A percentile compares a stretch with the other conserved stretches of the same genome.
phyloP scores from a whole-genome alignment of 2,113 vertebrate genomes.

The Rhinolophus sinicus region DNA sequence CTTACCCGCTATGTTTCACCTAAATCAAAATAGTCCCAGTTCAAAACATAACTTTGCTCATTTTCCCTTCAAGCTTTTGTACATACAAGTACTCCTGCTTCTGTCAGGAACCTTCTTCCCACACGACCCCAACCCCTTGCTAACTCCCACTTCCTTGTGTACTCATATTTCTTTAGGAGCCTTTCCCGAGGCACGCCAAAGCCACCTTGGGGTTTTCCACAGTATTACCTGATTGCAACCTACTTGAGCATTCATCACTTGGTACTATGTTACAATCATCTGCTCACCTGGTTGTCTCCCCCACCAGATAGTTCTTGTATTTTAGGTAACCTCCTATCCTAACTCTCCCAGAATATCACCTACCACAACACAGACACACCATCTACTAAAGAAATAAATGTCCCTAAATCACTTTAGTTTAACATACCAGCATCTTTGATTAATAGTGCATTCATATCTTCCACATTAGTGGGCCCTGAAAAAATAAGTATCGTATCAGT shows the following conservation, averaged over 20 bases:
- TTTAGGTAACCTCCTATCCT: neutral
- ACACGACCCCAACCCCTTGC: accelerated
- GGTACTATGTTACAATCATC: neutral
- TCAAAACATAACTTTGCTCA: neutral
- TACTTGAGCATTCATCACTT: neutral
- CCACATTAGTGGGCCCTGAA: constrained; percentile 91
- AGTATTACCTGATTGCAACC: neutral
- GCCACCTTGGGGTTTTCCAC: neutral
- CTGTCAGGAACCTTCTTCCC: neutral
- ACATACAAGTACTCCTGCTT: neutral
- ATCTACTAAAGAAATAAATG: neutral
- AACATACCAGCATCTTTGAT: constrained; percentile 98
- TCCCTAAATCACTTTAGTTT: constrained; percentile 45
- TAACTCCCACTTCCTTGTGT: neutral
- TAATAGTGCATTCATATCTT: constrained; percentile 92
- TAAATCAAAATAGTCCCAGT: neutral
- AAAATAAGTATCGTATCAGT: constrained; percentile 66
- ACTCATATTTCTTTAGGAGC: neutral
- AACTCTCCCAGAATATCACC: neutral
- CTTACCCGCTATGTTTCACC: neutral
- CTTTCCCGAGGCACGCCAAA: neutral
- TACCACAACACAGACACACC: neutral
- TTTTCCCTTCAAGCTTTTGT: neutral
- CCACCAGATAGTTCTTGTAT: neutral
- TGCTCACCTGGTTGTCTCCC: neutral